Evolutionary conservation across 1,140 invertebrate genomes (phyloP).

Genomic region (Nylanderia fulva): DNA sequence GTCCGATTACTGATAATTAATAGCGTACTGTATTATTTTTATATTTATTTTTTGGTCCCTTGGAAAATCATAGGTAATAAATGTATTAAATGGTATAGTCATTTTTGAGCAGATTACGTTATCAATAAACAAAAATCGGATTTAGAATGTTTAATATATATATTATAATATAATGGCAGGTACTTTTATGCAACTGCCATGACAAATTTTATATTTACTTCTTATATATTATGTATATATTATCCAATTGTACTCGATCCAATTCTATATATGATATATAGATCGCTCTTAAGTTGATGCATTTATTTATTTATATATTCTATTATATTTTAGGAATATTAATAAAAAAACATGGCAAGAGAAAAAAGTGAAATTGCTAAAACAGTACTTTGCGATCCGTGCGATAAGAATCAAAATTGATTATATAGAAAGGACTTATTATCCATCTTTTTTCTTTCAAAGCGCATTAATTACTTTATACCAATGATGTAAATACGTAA

Average conservation of each 20-base stretch:
- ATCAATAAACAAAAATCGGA: constrained; percentile 31
- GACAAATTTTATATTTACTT: constrained; percentile 41
- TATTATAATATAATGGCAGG: constrained; percentile 28
- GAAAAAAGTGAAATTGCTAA: constrained; percentile 42
- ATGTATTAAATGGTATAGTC: neutral
- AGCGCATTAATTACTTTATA: neutral
- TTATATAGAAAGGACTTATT: neutral
- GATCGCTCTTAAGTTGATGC: too few species aligned
- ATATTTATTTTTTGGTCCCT: neutral
- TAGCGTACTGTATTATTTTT: neutral
- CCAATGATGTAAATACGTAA: constrained; percentile 30
- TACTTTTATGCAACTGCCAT: constrained; percentile 35
- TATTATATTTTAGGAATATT: constrained; percentile 41
- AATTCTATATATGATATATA: constrained; percentile 33
- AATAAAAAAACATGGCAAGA: constrained; percentile 67
- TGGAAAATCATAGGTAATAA: neutral
- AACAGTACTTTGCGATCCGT: constrained; percentile 25
- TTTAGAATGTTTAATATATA: neutral
- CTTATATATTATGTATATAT: too few species aligned
- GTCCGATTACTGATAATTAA: neutral
- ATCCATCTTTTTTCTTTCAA: neutral
- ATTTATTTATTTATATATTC: too few species aligned
- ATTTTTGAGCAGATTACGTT: too few species aligned
- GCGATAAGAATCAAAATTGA: constrained; percentile 33
- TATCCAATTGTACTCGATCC: neutral